These are phyloP conservation scores for Ancistrus triradiatus DNA, from an alignment of 2,113 vertebrate genomes.

Conservation along the genomic window DNA sequence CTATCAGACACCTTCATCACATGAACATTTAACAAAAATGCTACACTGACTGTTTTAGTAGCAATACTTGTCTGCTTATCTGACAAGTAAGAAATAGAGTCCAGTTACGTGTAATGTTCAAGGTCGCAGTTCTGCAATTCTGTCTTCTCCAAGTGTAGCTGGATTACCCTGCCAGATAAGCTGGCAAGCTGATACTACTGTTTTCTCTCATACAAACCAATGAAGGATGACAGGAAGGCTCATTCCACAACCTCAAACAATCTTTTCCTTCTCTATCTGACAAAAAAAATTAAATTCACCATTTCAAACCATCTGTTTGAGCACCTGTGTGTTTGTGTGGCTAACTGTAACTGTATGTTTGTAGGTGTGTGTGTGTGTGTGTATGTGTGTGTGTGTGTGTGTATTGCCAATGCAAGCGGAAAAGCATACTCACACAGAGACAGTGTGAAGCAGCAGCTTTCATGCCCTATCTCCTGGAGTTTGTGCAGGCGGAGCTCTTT, in stretches of 20 bases:
- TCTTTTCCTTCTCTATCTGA: neutral
- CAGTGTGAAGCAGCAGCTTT: slow-evolving; percentile 45
- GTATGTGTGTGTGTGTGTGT: slow-evolving; percentile 7
- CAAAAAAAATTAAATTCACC: no score
- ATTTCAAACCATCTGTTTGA: slow-evolving; percentile 5
- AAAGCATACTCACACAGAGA: slow-evolving; percentile 58
- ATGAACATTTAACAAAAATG: neutral
- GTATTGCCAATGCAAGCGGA: slow-evolving; percentile 16
- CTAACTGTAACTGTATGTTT: slow-evolving; percentile 6
- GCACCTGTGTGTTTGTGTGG: slow-evolving; percentile 1
- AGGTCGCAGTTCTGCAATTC: neutral
- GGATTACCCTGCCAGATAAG: neutral
- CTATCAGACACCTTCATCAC: no score
- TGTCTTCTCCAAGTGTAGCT: neutral
- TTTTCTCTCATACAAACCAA: slow-evolving; percentile 4
- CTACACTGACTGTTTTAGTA: neutral
- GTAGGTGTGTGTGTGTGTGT: slow-evolving; percentile 4
- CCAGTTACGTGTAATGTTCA: neutral
- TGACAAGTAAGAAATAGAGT: neutral
- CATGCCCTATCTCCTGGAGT: slow-evolving; percentile 70
- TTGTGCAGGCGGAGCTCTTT: slow-evolving; percentile 69
- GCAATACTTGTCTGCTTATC: neutral
- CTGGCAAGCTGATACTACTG: slow-evolving; percentile 1
- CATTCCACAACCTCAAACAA: neutral
- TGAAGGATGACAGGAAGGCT: neutral